Evolutionary conservation across 1,140 invertebrate species (phyloP).

Genomic region (Polyergus mexicanus): DNA sequence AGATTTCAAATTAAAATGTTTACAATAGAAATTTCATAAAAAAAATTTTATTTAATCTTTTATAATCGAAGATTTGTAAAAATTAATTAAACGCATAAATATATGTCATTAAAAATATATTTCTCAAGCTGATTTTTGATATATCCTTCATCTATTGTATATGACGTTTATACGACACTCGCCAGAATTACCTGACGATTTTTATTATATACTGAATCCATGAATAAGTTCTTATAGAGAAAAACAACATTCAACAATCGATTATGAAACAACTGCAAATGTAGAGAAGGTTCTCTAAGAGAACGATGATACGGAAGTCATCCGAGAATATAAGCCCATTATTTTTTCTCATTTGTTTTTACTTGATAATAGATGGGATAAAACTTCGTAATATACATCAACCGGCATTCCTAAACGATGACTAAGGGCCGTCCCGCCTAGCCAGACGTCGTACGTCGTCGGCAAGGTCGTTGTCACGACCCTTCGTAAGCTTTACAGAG

Average conservation of each 20-base stretch:
- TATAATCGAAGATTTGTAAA: slow-evolving; percentile 1
- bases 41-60: background rate
- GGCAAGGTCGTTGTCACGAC: slow-evolving; percentile 76
- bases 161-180: background rate
- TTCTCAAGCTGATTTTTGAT: background rate
- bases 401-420: slow-evolving; percentile 74
- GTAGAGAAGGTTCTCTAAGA: background rate
- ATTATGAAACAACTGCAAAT: background rate
- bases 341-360: background rate
- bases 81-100: slow-evolving; percentile 66
- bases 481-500: slow-evolving; percentile 65
- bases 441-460: slow-evolving; percentile 62
- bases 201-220: background rate
- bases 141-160: background rate
- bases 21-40: too few species aligned
- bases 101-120: background rate
- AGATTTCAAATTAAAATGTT: too few species aligned
- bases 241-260: background rate
- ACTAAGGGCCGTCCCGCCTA: slow-evolving; percentile 68
- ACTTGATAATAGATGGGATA: slow-evolving; percentile 16
- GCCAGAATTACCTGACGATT: background rate
- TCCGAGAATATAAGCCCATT: slow-evolving; percentile 5
- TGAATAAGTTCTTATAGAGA: background rate
- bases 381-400: slow-evolving; percentile 49
- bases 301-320: background rate